A percentile compares a stretch with the other conserved stretches of the same genome.
Conservation (phyloP, 1,140 invertebrate genomes). For the Bombus consobrinus region DNA sequence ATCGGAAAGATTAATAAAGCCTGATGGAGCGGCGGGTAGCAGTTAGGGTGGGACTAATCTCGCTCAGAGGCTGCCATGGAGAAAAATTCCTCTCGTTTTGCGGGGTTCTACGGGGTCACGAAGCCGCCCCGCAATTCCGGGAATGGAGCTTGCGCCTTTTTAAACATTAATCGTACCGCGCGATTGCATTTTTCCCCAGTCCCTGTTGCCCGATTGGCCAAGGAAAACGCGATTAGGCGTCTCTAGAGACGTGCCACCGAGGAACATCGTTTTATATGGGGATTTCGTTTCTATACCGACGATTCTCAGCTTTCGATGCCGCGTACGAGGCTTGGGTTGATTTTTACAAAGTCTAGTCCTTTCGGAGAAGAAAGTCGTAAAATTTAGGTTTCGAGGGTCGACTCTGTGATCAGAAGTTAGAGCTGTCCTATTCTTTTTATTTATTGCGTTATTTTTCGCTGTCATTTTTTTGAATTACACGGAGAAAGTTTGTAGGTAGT, state of each 20-base stretch:
- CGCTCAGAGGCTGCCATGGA: neutral
- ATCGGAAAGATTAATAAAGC: slow-evolving; percentile 24
- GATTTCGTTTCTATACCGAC: neutral
- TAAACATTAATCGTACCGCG: slow-evolving; percentile 62
- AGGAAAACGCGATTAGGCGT: slow-evolving; percentile 54
- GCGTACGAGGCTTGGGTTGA: neutral
- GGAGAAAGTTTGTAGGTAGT: no score
- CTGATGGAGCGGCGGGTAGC: neutral
- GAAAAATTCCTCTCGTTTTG: slow-evolving; percentile 39
- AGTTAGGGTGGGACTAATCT: slow-evolving; percentile 30
- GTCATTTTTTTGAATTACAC: no score
- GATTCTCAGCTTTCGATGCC: neutral
- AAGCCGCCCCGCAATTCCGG: slow-evolving; percentile 46
- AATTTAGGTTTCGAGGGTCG: no score
- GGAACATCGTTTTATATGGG: neutral
- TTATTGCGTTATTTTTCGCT: no score
- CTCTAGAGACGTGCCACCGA: neutral
- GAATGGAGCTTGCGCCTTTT: slow-evolving; percentile 55
- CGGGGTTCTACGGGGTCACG: slow-evolving; percentile 18
- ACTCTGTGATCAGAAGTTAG: no score
- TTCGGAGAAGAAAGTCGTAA: no score
- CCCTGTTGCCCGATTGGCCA: slow-evolving; percentile 35
- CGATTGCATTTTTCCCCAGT: slow-evolving; percentile 54
- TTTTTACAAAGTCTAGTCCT: no score
- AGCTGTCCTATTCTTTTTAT: no score